phyloP scores from a whole-genome alignment of 2,888 invertebrate species.

The Rhagophthalmus giganteus region DNA sequence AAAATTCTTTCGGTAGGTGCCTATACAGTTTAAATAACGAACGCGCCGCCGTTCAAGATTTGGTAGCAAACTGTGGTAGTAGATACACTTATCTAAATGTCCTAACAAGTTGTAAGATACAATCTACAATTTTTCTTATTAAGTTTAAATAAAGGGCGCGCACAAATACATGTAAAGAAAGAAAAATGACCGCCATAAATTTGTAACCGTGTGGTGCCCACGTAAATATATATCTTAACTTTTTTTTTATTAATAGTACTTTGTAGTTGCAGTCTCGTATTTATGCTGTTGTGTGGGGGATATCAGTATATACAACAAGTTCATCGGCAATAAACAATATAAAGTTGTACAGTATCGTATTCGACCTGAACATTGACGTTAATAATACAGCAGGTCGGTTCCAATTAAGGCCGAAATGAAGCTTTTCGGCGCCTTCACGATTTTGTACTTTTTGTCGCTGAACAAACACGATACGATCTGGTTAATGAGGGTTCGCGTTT shows the following conservation, averaged over 20 bases:
- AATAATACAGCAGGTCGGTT: neutral
- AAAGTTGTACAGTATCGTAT: constrained; percentile 10
- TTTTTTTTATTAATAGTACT: constrained; percentile 29
- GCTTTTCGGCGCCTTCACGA: neutral
- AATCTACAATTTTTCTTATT: constrained; percentile 16
- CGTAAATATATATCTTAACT: constrained; percentile 26
- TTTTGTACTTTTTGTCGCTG: constrained; percentile 2
- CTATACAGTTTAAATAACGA: too few species aligned
- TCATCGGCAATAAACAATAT: constrained; percentile 32
- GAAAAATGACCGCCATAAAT: constrained; percentile 30
- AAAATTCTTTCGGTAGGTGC: too few species aligned
- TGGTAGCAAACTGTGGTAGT: constrained; percentile 2
- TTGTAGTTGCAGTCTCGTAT: constrained; percentile 30
- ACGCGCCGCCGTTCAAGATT: neutral
- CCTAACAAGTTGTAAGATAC: constrained; percentile 20
- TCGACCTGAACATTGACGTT: neutral
- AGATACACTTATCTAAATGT: constrained; percentile 11
- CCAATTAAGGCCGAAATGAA: constrained; percentile 10
- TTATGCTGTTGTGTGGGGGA: constrained; percentile 34
- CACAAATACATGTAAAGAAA: constrained; percentile 19
- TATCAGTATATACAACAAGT: constrained; percentile 29
- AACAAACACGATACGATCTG: neutral
- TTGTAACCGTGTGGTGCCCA: constrained; percentile 30
- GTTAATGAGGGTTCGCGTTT: constrained; percentile 9
- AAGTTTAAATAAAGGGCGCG: constrained; percentile 15